Evolutionary conservation across 2,113 vertebrate genomes (phyloP), one percentile per base, ranked within the genome.

Genomic region (Elgaria multicarinata): DNA sequence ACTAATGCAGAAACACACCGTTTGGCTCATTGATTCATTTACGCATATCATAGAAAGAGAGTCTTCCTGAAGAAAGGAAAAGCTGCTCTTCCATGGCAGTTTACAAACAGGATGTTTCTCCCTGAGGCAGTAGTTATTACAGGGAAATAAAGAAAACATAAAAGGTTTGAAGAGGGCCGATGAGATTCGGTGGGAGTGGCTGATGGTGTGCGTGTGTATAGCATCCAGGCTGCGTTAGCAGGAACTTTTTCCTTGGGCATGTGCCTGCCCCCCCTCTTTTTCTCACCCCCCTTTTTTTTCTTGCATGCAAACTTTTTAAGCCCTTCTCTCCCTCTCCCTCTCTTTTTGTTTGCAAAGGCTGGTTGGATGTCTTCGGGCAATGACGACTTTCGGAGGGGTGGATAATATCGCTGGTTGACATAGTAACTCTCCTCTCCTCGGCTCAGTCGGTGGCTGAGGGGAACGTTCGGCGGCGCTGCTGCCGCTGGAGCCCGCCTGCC

Each of bases 301-400:
- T 3, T 81, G 20, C 39, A 33, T 7, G 33, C 13, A 79, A 87
- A 87, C 86, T 87, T 87, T 87, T 69, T 0, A 50, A 87, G 62
- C 33, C 74, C 10, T 20, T 26, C 24, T 67, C 28, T 2, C 64
- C 10, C 1, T 44, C 22, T 18, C 31, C 36, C 55, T 18, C 33
- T 33, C 10, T 6, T 44, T 44, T 26, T 18, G 2, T 33, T 26
- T 9, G 42, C 62, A 53, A 74, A n/a, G 81, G 39, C 80, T 69
- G 86, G 86, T 67, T 67, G 86, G 76, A 46, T 66, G 46, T 55
- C 83, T 78, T 77, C 22, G 88, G 79, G 84, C 81, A 75, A 77
- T 53, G 89, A 44, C 78, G 78, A 31, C 81, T 75, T 18, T 67
- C 10, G 20, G 33, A 36, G 66, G 84, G 88, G 62, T 20, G 78